Base-by-base conservation (phyloP, 2,888 invertebrate genomes). In the Epistrophe eligans region DNA sequence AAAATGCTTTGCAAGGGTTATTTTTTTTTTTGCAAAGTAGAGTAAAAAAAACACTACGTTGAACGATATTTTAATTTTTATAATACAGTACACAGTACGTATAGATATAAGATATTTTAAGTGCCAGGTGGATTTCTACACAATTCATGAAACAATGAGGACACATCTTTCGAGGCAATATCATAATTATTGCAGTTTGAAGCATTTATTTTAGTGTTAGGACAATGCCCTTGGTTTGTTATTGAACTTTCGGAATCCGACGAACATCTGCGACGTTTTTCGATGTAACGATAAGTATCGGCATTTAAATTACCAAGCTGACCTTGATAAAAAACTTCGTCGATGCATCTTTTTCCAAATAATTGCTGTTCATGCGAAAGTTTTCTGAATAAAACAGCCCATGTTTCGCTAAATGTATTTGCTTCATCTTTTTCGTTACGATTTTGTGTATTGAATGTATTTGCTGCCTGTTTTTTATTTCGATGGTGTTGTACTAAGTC, bases 321-420 rank as follows among this genome's bases (percentile, higher is more conserved):
- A 9, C 62, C 62, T 62, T 62, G 62, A 5, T 62, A 62, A 7
- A 62, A n/a, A n/a, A 62, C 11, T 43, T 62, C 62, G 15, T 62
- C 62, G 24, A 62, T 62, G 10, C 62, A 62, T 17, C 62, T 43
- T n/a, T 43, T 62, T 24, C 62, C 40, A 28, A 24, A 62, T n/a
- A 62, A 62, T 28, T 62, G 40, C 24, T 62, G 62, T 15, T 62
- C 40, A 15, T 62, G n/a, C 15, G 62, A 62, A 13, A 62, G 15
- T 43, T 62, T 62, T 62, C 62, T 19, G 17, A 62, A 62, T 5
- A 62, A 62, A 62, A 62, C 9, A 4, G 62, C 40, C 62, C 62
- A 62, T 15, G 62, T 24, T 62, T 62, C 62, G 9, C 62, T 62
- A 15, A 62, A 62, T 15, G 62, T 62, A 8, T n/a, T 24, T 24